Evolutionary conservation across 2,113 vertebrate species (phyloP), one percentile per base, ranked within the genome.

Genomic region (human (Homo sapiens)): DNA sequence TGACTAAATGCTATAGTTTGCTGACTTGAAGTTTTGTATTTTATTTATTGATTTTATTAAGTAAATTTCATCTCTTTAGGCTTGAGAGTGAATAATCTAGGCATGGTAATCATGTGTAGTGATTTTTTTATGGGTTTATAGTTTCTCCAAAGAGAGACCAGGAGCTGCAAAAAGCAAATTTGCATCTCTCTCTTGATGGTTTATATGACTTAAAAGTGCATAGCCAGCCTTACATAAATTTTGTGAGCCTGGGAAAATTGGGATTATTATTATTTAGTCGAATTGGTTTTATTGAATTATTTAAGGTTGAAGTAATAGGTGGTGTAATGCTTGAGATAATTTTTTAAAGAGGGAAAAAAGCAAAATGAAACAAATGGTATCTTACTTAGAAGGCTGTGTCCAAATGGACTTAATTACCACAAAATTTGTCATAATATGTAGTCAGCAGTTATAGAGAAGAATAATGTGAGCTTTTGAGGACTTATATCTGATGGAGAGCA

Each of bases 211-310:
- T 81, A 89, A 82, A 96, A 82, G 30, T 72, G 20, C 76, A 18
- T 86, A 55, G 30, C 30, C 11, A 73, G 59, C 22, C 3, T 93
- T 79, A 78, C 0, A 3, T 72, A 72, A 88, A 57, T 79, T 72
- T 79, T 40, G 7, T 90, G 45, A 88, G 50, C 16, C 52, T 91
- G 12, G 43, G 32, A 96, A 88, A 95, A 68, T 95, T 89, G 4
- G 27, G n/a, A 3, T 91, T 50, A 72, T 90, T 80, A 84, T 94
- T 94, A 84, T 89, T 89, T 81, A 72, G 61, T 66, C 50, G 91
- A 84, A 93, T 88, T 90, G 43, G n/a, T 87, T 91, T 90, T 79
- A 83, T 83, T 70, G 76, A 95, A 66, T 93, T 88, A 93, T 91
- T 95, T 91, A 91, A 75, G 14, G 45, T 45, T 93, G 55, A 88